Conservation (phyloP, 2,797 vertebrate genomes). For the Gymnopithys bicolor region DNA sequence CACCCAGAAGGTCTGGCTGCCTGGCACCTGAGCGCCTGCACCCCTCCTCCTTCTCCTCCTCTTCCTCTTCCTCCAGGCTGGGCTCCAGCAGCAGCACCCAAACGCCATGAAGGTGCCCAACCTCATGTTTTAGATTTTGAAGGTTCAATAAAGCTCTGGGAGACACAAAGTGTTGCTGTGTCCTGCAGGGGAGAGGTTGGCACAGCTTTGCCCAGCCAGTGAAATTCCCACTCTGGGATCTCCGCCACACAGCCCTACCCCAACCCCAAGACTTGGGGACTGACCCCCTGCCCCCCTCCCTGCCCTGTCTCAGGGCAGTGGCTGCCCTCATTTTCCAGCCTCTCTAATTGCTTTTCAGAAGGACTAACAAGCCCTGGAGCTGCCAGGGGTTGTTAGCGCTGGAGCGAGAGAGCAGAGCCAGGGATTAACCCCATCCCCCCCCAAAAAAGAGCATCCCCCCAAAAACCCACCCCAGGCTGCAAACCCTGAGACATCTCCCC, state of each 20-base stretch:
- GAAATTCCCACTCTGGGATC: accelerated
- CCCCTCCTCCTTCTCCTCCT: neutral
- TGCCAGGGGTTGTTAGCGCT: slow-evolving; percentile 68
- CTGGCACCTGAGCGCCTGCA: slow-evolving; percentile 73
- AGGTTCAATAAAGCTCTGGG: slow-evolving; percentile 27
- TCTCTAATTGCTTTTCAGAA: slow-evolving; percentile 56
- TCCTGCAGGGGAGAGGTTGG: neutral
- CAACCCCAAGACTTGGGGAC: neutral
- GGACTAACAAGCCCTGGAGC: slow-evolving; percentile 55
- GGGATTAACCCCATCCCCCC: neutral
- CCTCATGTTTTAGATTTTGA: neutral
- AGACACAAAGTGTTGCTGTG: accelerated
- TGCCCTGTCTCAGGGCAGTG: neutral
- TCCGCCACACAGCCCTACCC: accelerated
- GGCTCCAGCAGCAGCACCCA: neutral
- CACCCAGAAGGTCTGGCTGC: slow-evolving; percentile 86
- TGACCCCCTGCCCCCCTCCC: neutral
- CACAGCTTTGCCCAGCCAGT: accelerated
- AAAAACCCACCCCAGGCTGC: neutral
- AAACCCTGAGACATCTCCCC: neutral
- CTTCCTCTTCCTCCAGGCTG: neutral
- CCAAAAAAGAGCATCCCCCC: neutral
- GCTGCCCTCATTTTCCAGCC: slow-evolving; percentile 43
- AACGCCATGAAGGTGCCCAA: neutral
- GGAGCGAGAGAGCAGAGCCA: slow-evolving; percentile 32